Base-by-base conservation (phyloP, 2,888 invertebrate species). In the Fragum sueziense region DNA sequence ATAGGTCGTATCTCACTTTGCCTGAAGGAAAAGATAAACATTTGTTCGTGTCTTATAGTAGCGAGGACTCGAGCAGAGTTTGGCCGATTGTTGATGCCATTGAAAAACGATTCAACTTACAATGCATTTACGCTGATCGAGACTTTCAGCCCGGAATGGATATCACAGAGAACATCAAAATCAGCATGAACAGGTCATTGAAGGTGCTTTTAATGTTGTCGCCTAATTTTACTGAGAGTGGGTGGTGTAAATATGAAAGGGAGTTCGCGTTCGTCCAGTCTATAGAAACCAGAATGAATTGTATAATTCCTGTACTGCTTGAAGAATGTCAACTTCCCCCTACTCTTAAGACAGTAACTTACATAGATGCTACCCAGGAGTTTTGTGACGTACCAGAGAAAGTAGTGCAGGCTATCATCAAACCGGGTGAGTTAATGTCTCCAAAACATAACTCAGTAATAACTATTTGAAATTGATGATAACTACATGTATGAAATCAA, bases 81-180 rank as follows among this genome's bases (percentile, higher is more conserved):
- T 33, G 52, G n/a, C 61, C 69, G 7, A 22, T 73, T 20, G 57
- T 78, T 14, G 54, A 69, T 6, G 70, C 62, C 1, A 20, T 78
- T 17, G 78, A 78, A 33, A 31, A 65, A 17, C 27, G 70, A 37
- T 74, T 70, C 22, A 22, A 31, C 17, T 14, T 79, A 3, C 31
- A n/a, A 22, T 79, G 79, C 22, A 67, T 79, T n/a, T 41, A 57
- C 34, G 70, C 70, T 27, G 74, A 74, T 11, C 31, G 79, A 17
- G 79, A 79, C 33, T 79, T 79, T 34, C 70, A 74, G n/a, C 54
- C 70, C n/a, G 79, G 79, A 6, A 70, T 59, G 67, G 71, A 79
- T 20, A 70, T 79, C 27, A 14, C 52, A 20, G 61, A 27, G 17
- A 79, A 79, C 22, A 74, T 78, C 0, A 62, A 29, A 11, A 57